These are phyloP conservation scores for Neomicropteryx cornuta DNA, from an alignment of 1,140 invertebrate species.

Conservation along the genomic window DNA sequence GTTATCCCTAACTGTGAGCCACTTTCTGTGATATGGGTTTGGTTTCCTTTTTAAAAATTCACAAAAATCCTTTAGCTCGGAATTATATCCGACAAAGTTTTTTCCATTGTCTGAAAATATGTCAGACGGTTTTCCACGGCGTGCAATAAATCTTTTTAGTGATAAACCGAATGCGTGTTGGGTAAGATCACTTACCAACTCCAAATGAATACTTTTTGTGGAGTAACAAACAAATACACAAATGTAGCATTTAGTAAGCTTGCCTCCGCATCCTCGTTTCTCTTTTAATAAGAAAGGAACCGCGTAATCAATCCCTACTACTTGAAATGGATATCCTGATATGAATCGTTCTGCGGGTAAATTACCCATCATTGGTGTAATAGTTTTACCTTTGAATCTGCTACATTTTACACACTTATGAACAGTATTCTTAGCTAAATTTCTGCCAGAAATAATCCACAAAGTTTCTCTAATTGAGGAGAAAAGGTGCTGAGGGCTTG, in stretches of 20 bases:
- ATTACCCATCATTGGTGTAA: slow-evolving; percentile 11
- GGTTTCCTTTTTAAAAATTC: slow-evolving; percentile 2
- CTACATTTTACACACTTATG: slow-evolving; percentile 16
- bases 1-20: slow-evolving; percentile 11
- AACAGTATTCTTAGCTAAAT: slow-evolving; percentile 8
- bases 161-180: slow-evolving; percentile 19
- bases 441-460: slow-evolving; percentile 16
- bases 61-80: slow-evolving; percentile 6
- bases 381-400: slow-evolving; percentile 7
- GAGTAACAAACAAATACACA: slow-evolving; percentile 12
- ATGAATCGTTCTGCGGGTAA: slow-evolving; percentile 14
- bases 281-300: slow-evolving; percentile 14
- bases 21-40: slow-evolving; percentile 6
- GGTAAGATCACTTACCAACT: slow-evolving; percentile 12
- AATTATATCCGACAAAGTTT: slow-evolving; percentile 15
- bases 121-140: slow-evolving; percentile 17
- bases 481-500: slow-evolving; percentile 15
- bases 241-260: slow-evolving; percentile 11
- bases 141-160: slow-evolving; percentile 22
- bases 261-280: slow-evolving; percentile 7
- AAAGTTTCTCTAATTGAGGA: slow-evolving; percentile 12
- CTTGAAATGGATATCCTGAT: slow-evolving; percentile 11
- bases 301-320: slow-evolving; percentile 16
- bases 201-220: slow-evolving; percentile 19
- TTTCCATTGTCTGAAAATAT: slow-evolving; percentile 22